These are phyloP conservation scores for Atrichornis clamosus DNA, from an alignment of 2,113 vertebrate genomes.

Conservation along the genomic window DNA sequence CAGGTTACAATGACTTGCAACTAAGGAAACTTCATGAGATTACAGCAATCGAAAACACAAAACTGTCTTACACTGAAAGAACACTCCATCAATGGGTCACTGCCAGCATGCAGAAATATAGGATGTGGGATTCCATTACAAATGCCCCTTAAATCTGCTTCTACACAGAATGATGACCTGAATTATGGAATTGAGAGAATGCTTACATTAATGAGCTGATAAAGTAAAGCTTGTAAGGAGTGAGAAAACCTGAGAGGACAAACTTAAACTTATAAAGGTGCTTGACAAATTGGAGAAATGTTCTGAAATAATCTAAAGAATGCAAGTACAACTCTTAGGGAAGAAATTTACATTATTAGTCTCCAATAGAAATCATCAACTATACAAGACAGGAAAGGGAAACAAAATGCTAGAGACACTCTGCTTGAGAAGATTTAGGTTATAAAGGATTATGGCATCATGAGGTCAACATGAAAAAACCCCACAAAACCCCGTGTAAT, in stretches of 20 bases:
- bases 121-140: background rate
- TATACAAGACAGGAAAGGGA: background rate
- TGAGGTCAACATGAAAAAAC: background rate
- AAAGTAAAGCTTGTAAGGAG: background rate
- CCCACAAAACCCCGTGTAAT: background rate
- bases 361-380: background rate
- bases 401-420: background rate
- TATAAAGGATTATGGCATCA: background rate
- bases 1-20: background rate
- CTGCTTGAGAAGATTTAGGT: background rate
- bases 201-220: background rate
- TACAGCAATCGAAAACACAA: background rate
- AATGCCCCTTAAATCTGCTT: background rate
- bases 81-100: background rate
- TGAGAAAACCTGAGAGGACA: background rate
- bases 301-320: background rate
- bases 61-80: background rate
- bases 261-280: background rate
- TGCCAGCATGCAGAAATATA: background rate
- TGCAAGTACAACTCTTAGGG: background rate
- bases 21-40: background rate
- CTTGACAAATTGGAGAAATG: background rate
- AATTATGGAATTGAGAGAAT: background rate
- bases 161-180: background rate
- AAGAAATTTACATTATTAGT: background rate